Evolutionary conservation across 1,140 invertebrate species (phyloP).

Genomic region (Drosophila saltans): DNA sequence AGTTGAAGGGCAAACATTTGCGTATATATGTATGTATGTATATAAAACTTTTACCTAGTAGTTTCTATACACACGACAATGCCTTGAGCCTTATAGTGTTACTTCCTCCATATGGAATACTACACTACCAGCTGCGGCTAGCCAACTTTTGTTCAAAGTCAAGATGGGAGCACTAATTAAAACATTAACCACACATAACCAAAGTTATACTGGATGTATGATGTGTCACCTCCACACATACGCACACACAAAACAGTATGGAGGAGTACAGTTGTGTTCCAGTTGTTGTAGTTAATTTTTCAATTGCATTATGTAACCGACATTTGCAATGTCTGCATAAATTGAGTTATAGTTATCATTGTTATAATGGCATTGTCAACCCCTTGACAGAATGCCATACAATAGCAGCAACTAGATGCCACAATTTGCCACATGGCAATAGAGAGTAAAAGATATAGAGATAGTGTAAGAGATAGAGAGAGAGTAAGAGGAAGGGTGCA

Average conservation of each 20-base stretch:
- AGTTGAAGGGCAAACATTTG: slow-evolving; percentile 65
- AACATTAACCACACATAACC: slow-evolving; percentile 5
- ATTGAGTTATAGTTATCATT: slow-evolving; percentile 49
- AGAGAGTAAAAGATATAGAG: not conserved
- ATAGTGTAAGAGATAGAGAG: not conserved
- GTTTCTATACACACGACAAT: not conserved
- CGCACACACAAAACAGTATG: no score
- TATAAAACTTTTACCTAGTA: slow-evolving; percentile 44
- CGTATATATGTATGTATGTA: not conserved
- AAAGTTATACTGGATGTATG: no score
- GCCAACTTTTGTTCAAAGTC: slow-evolving; percentile 30
- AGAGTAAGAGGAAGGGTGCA: not conserved
- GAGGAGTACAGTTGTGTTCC: not conserved
- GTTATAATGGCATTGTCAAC: slow-evolving; percentile 21
- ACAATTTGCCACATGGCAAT: slow-evolving; percentile 5
- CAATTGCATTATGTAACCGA: slow-evolving; percentile 14
- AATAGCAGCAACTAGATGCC: not conserved
- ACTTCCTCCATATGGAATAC: not conserved
- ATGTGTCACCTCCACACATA: no score
- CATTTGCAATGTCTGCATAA: slow-evolving; percentile 22
- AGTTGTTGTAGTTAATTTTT: slow-evolving; percentile 9
- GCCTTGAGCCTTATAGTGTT: not conserved
- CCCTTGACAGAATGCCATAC: slow-evolving; percentile 2
- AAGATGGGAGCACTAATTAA: slow-evolving; percentile 42
- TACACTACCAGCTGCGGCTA: slow-evolving; percentile 32